phyloP scores from a whole-genome alignment of 1,140 invertebrate species.

The Drosophila ironensis region DNA sequence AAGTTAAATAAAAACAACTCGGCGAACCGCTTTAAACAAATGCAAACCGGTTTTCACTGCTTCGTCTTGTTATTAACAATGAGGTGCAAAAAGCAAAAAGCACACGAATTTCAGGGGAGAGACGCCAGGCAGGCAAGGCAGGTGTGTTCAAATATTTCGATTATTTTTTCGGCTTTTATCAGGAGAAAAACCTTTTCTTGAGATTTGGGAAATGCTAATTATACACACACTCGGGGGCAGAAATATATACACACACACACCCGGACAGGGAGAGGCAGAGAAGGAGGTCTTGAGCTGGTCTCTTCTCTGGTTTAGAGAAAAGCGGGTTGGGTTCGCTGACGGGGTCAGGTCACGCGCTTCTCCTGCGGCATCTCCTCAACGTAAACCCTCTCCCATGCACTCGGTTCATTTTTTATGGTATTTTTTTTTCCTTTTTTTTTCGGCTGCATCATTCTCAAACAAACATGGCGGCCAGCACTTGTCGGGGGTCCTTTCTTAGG shows the following conservation, averaged over 20 bases:
- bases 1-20: not conserved
- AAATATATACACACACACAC: conserved; percentile 11
- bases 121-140: too few species aligned
- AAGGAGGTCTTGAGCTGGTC: conserved; percentile 9
- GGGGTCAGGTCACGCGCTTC: conserved; percentile 46
- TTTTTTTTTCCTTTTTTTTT: conserved; percentile 26
- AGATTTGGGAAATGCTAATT: conserved; percentile 25
- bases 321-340: conserved; percentile 12
- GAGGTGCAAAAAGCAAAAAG: conserved; percentile 29
- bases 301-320: not conserved
- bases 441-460: conserved; percentile 42
- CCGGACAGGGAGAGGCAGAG: not conserved
- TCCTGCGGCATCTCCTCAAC: conserved; percentile 24
- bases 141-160: too few species aligned
- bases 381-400: conserved; percentile 36
- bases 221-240: conserved; percentile 12
- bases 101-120: conserved; percentile 5
- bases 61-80: conserved; percentile 38
- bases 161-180: not conserved
- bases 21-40: conserved; percentile 32
- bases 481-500: conserved; percentile 20
- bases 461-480: conserved; percentile 34
- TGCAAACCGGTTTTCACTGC: conserved; percentile 31
- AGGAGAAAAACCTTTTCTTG: not conserved
- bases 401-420: too few species aligned